These are phyloP conservation scores for Thryonomys swinderianus DNA, from an alignment of 2,113 vertebrate species.

Conservation along the genomic window DNA sequence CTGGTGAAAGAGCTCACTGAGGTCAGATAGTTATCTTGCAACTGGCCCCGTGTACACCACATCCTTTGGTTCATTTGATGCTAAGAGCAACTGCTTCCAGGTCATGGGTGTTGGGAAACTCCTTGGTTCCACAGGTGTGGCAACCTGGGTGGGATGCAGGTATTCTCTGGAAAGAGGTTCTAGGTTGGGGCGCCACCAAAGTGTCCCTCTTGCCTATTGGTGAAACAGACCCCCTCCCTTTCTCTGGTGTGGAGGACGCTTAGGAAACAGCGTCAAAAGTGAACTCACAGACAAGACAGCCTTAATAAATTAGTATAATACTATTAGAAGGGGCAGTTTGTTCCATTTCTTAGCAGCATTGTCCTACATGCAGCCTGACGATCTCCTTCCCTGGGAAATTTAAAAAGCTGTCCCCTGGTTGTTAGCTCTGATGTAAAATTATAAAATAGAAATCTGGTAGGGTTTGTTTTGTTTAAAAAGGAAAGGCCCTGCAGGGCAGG, in stretches of 20 bases:
- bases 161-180: constrained; percentile 34
- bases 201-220: constrained; percentile 54
- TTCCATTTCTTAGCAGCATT: constrained; percentile 84
- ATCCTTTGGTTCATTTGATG: constrained; percentile 54
- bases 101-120: background rate
- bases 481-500: constrained; percentile 84
- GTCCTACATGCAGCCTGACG: constrained; percentile 83
- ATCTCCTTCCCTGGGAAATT: constrained; percentile 85
- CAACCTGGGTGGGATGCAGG: background rate
- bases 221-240: constrained; percentile 70
- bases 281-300: constrained; percentile 84
- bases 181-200: constrained; percentile 39
- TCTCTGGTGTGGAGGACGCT: constrained; percentile 76
- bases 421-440: constrained; percentile 88
- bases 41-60: background rate
- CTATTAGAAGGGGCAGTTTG: constrained; percentile 84
- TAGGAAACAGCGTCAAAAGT: constrained; percentile 83
- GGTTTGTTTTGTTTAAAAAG: constrained; percentile 87
- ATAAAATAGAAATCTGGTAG: constrained; percentile 89
- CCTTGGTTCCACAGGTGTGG: background rate
- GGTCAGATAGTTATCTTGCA: background rate
- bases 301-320: constrained; percentile 87
- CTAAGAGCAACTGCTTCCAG: background rate
- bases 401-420: constrained; percentile 82
- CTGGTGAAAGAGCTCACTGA: constrained; percentile 42